Base-by-base conservation (phyloP, 2,113 vertebrate genomes). In the Colistium nudipinnis region DNA sequence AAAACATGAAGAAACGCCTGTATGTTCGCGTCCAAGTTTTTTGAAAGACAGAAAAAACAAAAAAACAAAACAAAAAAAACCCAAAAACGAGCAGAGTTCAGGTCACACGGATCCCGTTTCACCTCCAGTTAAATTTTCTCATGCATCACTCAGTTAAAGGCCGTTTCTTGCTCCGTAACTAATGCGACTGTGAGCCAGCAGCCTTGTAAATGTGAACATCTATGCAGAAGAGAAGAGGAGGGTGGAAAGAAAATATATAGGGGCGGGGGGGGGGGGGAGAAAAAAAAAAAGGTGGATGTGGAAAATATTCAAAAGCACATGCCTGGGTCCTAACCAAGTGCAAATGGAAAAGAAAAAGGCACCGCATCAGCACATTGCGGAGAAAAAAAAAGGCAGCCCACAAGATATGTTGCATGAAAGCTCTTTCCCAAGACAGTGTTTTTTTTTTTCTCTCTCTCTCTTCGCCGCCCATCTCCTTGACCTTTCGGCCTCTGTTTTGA, bases 311-410 rank as follows among this genome's bases (percentile, higher is more conserved):
- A 72, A 81, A 71, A 83, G 66, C 72, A 81, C 74, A 87, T 87
- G 86, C 74, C 68, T 84, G 71, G 70, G 74, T 81, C 74, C 61
- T 81, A 79, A 81, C 86, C 84, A 74, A 88, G 81, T 81, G 75
- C 85, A 82, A 90, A 83, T 84, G 89, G 92, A 91, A 92, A 92
- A 89, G 77, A 91, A 90, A 92, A 90, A 45, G 43, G 72, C 38
- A 45, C 70, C 60, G 20, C 81, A 78, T 91, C 90, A 92, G 91
- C 91, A 87, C 76, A 87, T 84, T 78, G 80, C 86, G 82, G 74
- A 72, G 80, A 75, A 86, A 83, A 79, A 72, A 81, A 75, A 86
- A 83, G 80, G 83, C 81, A 89, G 72, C 80, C 89, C 87, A 84
- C 87, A 92, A 90, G 61, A 87, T 75, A 64, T 62, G 74, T n/a